Base-by-base conservation (phyloP, 2,888 invertebrate species). In the Drosophila tripunctata region DNA sequence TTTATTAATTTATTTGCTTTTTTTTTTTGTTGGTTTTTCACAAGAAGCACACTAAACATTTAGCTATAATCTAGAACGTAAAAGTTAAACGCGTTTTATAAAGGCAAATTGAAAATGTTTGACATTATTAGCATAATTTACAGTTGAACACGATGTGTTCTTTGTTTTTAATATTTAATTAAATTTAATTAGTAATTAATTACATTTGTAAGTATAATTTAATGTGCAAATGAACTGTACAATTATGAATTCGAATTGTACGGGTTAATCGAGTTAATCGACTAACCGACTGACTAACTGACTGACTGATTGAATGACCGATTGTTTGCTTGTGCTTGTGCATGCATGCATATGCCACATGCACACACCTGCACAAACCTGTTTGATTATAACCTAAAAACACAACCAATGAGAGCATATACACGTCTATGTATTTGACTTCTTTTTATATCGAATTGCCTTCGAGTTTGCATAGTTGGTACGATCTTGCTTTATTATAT, bases 341-440 rank as follows among this genome's bases (percentile, higher is more conserved):
- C 50, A 47, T 24, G 52, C 27, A 35, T 38, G 45, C 12, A 33
- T 33, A 24, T 15, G 61, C n/a, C 51, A 52, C 64, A 52, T 61
- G 54, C 64, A 48, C 64, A 36, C 67, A 67, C 67, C 63, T 67
- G 61, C 87, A 68, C 84, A 69, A 68, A 72, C 71, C 44, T 61
- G 60, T 74, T 88, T 83, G 80, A 74, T 83, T 88, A 76, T 85
- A 92, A 76, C 76, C 85, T 90, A 89, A 89, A 90, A 91, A 91
- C 90, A 91, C 91, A 91, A 91, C 91, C 91, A 90, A 90, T 90
- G 91, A 90, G 91, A 91, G 91, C 90, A 90, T 90, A 86, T 88
- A 82, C 80, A 80, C 79, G 66, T 82, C 83, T 85, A 85, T 87
- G 81, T 82, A 82, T 87, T 82, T 75, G 75, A 82, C 72, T 71